phyloP scores from a whole-genome alignment of 2,113 vertebrate species.

The Alexandromys fortis region DNA sequence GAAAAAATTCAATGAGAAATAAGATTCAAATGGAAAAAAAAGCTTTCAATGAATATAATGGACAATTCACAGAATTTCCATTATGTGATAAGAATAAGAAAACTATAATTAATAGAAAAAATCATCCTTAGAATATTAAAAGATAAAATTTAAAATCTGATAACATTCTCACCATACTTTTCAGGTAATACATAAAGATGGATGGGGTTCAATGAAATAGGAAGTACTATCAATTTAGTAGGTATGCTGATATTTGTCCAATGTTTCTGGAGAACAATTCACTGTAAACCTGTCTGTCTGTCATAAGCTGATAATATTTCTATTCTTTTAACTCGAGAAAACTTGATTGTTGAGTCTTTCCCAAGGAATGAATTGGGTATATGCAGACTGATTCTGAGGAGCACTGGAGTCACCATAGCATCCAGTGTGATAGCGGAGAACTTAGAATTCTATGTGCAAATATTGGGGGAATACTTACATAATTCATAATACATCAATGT shows the following conservation, averaged over 20 bases:
- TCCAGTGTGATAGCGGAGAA: background rate
- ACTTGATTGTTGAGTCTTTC: background rate
- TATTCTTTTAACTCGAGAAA: background rate
- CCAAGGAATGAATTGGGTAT: background rate
- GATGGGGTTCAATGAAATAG: background rate
- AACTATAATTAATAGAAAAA: background rate
- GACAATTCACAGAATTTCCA: background rate
- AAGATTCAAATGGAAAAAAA: background rate
- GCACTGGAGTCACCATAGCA: background rate
- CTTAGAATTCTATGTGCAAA: background rate
- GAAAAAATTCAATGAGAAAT: background rate
- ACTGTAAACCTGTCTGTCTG: background rate
- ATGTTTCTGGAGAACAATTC: background rate
- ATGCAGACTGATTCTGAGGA: background rate
- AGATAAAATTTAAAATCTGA: conserved; percentile 10
- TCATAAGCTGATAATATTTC: background rate
- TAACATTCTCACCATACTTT: background rate
- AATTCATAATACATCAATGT: background rate
- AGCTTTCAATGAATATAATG: background rate
- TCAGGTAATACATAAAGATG: background rate
- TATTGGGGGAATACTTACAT: background rate
- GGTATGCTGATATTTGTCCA: background rate
- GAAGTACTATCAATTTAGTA: background rate
- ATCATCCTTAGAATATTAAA: background rate
- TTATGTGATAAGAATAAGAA: background rate